These are phyloP conservation scores for Chaetoderma sp. DNA, from an alignment of 2,888 invertebrate genomes.

Conservation along the genomic window DNA sequence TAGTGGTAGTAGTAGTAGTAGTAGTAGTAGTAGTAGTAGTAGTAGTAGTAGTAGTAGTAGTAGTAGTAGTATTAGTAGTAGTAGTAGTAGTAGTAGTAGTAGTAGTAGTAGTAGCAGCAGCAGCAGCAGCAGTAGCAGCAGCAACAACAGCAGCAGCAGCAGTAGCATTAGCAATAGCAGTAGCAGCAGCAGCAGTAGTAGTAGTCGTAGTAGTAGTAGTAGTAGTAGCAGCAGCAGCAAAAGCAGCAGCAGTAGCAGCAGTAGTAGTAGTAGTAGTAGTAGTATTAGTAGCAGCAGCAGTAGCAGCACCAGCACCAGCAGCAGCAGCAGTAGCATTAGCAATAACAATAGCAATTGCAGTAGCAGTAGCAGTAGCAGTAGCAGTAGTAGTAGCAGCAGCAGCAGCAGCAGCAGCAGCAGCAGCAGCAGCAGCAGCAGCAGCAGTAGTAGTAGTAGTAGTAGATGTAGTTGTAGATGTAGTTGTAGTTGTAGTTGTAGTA, in stretches of 20 bases:
- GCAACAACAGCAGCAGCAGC: slow-evolving; percentile 23
- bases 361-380: slow-evolving; percentile 28
- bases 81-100: slow-evolving; percentile 27
- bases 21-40: slow-evolving; percentile 10
- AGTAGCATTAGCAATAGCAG: slow-evolving; percentile 18
- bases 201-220: too few species aligned
- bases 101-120: slow-evolving; percentile 25
- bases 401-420: slow-evolving; percentile 20
- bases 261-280: too few species aligned
- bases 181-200: too few species aligned
- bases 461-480: background rate
- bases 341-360: too few species aligned
- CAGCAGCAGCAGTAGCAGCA: slow-evolving; percentile 24
- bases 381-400: slow-evolving; percentile 22
- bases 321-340: background rate
- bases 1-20: slow-evolving; percentile 26
- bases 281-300: too few species aligned
- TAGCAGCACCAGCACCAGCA: too few species aligned
- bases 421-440: slow-evolving; percentile 26
- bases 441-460: slow-evolving; percentile 29
- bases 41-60: background rate
- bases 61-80: too few species aligned
- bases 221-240: too few species aligned
- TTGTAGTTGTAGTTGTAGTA: slow-evolving; percentile 12
- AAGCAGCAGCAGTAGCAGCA: too few species aligned